These are phyloP conservation scores for Hylaeus volcanicus DNA, from an alignment of 1,140 invertebrate species.

Conservation along the genomic window DNA sequence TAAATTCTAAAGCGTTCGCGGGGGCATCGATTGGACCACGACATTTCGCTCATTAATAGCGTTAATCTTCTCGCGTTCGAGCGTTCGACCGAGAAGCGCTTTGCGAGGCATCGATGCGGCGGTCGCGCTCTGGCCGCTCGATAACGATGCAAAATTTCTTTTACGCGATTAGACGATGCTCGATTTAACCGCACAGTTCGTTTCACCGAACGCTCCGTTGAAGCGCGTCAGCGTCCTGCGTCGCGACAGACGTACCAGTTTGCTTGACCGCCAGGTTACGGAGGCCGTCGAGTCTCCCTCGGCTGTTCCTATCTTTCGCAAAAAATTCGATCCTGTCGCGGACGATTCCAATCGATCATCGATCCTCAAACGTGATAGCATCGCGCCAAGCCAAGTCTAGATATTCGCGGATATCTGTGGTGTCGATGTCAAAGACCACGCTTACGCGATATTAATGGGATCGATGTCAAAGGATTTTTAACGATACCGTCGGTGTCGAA, in stretches of 20 bases:
- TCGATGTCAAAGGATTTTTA: too few relatives aligned
- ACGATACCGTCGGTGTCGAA: too few relatives aligned
- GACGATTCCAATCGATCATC: too few relatives aligned
- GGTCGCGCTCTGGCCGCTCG: not conserved
- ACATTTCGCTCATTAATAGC: conserved; percentile 17
- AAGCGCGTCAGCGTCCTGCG: conserved; percentile 9
- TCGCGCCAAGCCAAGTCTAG: too few relatives aligned
- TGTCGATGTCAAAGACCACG: too few relatives aligned
- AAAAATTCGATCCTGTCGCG: too few relatives aligned
- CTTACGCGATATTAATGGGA: too few relatives aligned
- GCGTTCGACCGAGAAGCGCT: conserved; percentile 65
- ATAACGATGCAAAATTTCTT: conserved; percentile 61
- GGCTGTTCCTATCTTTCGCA: too few relatives aligned
- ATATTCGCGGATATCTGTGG: too few relatives aligned
- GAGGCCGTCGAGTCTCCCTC: not conserved
- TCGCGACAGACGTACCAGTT: not conserved
- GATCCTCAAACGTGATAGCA: too few relatives aligned
- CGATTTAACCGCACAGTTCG: conserved; percentile 69
- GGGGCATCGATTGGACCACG: not conserved
- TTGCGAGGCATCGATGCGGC: conserved; percentile 58
- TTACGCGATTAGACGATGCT: conserved; percentile 69
- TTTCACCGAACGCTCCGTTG: conserved; percentile 45
- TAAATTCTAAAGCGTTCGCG: not conserved
- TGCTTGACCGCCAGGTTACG: not conserved
- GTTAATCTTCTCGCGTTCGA: conserved; percentile 43